Base-by-base conservation (phyloP, 2,888 invertebrate species). In the Arge pagana region DNA sequence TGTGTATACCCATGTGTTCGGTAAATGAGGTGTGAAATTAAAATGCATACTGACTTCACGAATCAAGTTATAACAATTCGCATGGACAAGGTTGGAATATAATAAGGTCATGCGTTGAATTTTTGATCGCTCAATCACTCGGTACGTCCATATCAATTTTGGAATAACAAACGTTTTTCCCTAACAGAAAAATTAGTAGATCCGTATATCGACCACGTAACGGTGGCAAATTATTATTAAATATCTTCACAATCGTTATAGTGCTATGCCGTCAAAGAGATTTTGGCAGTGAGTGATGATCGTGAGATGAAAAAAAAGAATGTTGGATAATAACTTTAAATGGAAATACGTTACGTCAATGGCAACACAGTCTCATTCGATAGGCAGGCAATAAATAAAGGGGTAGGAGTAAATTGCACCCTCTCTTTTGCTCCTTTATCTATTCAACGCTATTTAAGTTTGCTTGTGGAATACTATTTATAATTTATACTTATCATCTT, bases 391-490 rank as follows among this genome's bases (percentile, higher is more conserved):
- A 21, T 48, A 42, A 52, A 42, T 42, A 48, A 57, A 49, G 24
- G 39, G 43, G 40, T 49, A 48, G 53, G 40, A 39, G 18, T 13
- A 7, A 36, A 10, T 45, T 31, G 48, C 53, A 42, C 53, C 33
- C 35, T 50, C 50, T 48, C 11, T 48, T 42, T 37, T 52, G 31
- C 43, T 52, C 42, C 37, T 45, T 39, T 36, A 41, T 52, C 35
- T 33, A 39, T 49, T 45, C 33, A 33, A 15, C 33, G 45, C 45
- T 48, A 48, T 54, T 50, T 49, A 52, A 50, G 19, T 50, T 54
- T 57, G 51, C 53, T 55, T 60, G 53, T 52, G 52, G 45, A 54
- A 54, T 58, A 54, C 54, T 63, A 63, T 62, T 45, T 59, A 63
- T 61, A 63, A 62, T 60, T 62, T 63, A 61, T 53, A 57, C 49